Percentiles rank a stretch among this genome's conserved stretches.
These are phyloP conservation scores for Diarsia rubi DNA, from an alignment of 2,888 invertebrate genomes.

Conservation along the genomic window DNA sequence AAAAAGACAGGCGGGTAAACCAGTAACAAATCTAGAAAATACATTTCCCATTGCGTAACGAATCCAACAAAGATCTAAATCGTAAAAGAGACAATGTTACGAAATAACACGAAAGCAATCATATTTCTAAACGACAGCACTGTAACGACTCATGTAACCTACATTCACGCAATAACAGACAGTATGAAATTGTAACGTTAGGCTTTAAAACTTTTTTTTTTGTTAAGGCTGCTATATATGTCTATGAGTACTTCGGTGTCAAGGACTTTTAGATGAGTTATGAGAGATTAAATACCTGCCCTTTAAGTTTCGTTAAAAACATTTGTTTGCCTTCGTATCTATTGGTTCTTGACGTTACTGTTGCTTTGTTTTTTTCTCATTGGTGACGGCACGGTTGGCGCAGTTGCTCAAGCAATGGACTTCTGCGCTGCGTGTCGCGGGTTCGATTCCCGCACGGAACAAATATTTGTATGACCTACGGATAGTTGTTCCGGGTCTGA, in stretches of 20 bases:
- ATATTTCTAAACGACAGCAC: constrained; percentile 57
- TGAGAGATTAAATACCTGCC: background rate
- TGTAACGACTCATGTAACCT: constrained; percentile 61
- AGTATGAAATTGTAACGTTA: constrained; percentile 61
- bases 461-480: too few species aligned
- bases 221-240: background rate
- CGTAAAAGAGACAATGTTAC: constrained; percentile 60
- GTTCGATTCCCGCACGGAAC: too few species aligned
- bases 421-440: too few species aligned
- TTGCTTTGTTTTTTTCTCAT: background rate
- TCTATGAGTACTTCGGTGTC: constrained; percentile 1
- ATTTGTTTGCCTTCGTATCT: background rate
- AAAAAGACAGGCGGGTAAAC: background rate
- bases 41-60: constrained; percentile 5
- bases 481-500: too few species aligned
- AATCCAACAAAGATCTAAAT: constrained; percentile 51
- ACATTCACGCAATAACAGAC: constrained; percentile 64
- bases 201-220: constrained; percentile 47
- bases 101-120: constrained; percentile 60
- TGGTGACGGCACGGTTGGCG: too few species aligned
- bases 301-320: background rate
- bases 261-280: background rate
- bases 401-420: too few species aligned
- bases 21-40: background rate
- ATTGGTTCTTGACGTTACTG: background rate